Evolutionary conservation across 1,140 invertebrate species (phyloP).

Genomic region (Drosophila chauvacae): DNA sequence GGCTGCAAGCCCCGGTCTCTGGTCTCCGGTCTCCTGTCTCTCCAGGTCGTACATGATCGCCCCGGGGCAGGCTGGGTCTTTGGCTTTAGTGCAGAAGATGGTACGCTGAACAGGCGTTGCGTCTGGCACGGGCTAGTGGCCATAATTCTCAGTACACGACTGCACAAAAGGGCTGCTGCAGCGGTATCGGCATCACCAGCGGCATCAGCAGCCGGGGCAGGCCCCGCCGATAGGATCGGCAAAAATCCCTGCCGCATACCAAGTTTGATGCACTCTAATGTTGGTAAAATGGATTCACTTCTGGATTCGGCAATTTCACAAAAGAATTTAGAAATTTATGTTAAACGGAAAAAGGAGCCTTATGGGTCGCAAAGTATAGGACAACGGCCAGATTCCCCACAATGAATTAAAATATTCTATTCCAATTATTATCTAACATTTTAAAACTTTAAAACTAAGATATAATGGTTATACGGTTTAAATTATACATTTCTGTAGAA

Average conservation of each 20-base stretch:
- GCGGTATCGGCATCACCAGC: constrained; percentile 34
- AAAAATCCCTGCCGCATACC: constrained; percentile 45
- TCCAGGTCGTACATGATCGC: constrained; percentile 81
- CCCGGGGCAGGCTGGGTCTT: constrained; percentile 54
- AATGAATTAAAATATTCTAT: not conserved
- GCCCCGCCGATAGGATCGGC: constrained; percentile 49
- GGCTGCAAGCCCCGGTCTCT: constrained; percentile 67
- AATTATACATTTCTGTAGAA: not conserved
- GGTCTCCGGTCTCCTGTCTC: constrained; percentile 8
- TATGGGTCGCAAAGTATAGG: not conserved
- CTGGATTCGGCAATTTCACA: constrained; percentile 4
- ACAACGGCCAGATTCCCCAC: not conserved
- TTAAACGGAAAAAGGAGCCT: not conserved
- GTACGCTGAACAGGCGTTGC: constrained; percentile 61
- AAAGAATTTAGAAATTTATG: not conserved
- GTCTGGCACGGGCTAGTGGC: constrained; percentile 76
- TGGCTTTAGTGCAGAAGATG: constrained; percentile 55
- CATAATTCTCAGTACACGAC: constrained; percentile 74
- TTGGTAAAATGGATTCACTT: constrained; percentile 1
- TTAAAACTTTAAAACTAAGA: not conserved
- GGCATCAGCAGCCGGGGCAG: constrained; percentile 35
- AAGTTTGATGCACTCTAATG: constrained; percentile 25
- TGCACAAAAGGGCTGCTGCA: constrained; percentile 43
- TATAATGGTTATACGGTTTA: not conserved
- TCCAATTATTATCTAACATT: not conserved